Base-by-base conservation (phyloP, 1,140 invertebrate genomes). In the Camponotus vicinus region DNA sequence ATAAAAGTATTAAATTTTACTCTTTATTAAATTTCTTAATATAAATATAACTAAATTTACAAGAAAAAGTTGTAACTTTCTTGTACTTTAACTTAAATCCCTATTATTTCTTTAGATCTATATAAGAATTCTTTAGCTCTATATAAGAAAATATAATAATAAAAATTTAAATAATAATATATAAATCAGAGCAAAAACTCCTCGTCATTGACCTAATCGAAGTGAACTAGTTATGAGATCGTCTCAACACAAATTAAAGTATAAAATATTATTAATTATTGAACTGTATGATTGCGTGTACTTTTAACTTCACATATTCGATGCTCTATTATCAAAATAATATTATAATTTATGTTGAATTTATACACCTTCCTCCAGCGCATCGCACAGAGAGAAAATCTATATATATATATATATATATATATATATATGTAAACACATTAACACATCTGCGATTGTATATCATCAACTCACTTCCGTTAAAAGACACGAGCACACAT, bases 301-400 rank as follows among this genome's bases (percentile, higher is more conserved):
- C 27, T 45, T 66, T 66, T 32, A 61, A 45, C 6, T 80, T 69
- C 59, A 15, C 27, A 27, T 27, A 27, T 52, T 55, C n/a, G 6
- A 69, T 27, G 52, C 37, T 13, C n/a, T 13, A 83, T 61, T 49
- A 61, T 79, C n/a, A 69, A 69, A 80, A 40, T 70, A 67, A 67
- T 3, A 57, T 70, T 52, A 42, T 37, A 69, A 40, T 21, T 3
- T 71, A 73, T 13, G 21, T 34, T 61, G 4, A 27, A 42, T 75
- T 32, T 73, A 75, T 27, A 57, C 69, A 83, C 79, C 69, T 75
- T 75, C 69, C 79, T 83, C 52, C 42, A 75, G 69, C 69, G 69
- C 69, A 83, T 83, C 67, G 42, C 40, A 71, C 11, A 83, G 49
- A 67, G 42, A 78, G 45, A 13, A 57, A 18, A 52, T 13, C 49